Conservation (phyloP, 2,797 vertebrate species). For the Brachyalestes nurse region DNA sequence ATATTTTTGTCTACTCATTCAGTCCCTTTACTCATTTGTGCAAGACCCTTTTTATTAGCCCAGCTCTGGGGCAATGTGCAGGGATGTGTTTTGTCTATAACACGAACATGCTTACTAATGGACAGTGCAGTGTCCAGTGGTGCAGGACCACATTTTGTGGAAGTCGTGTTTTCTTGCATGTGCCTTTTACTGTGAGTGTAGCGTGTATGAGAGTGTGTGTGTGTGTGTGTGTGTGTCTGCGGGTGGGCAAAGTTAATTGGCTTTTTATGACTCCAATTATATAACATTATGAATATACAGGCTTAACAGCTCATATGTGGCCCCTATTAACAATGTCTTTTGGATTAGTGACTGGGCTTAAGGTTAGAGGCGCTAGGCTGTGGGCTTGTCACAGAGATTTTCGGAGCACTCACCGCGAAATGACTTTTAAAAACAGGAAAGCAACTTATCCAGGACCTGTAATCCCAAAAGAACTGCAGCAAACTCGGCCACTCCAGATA, state of each 20-base stretch:
- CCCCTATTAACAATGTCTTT: conserved; percentile 85
- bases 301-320: conserved; percentile 85
- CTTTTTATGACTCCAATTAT: conserved; percentile 89
- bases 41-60: not conserved
- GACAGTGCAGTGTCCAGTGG: conserved; percentile 23
- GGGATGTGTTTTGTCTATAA: conserved; percentile 22
- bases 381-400: conserved; percentile 68
- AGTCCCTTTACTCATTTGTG: conserved; percentile 24
- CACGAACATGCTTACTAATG: conserved; percentile 19
- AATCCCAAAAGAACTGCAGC: conserved; percentile 47
- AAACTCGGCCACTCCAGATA: conserved; percentile 51
- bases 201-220: conserved; percentile 14
- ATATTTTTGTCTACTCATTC: conserved; percentile 39
- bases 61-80: not conserved
- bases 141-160: conserved; percentile 37
- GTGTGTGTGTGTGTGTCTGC: conserved; percentile 31
- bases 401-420: conserved; percentile 54
- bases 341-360: conserved; percentile 84
- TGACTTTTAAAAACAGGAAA: conserved; percentile 67
- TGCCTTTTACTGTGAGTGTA: conserved; percentile 8
- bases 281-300: conserved; percentile 86
- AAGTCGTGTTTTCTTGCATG: conserved; percentile 1
- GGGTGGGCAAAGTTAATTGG: conserved; percentile 80
- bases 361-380: conserved; percentile 75
- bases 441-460: conserved; percentile 33